A percentile compares a stretch with the other conserved stretches of the same genome.
phyloP scores from a whole-genome alignment of 2,113 vertebrate genomes.

The Ploceus nigricollis region DNA sequence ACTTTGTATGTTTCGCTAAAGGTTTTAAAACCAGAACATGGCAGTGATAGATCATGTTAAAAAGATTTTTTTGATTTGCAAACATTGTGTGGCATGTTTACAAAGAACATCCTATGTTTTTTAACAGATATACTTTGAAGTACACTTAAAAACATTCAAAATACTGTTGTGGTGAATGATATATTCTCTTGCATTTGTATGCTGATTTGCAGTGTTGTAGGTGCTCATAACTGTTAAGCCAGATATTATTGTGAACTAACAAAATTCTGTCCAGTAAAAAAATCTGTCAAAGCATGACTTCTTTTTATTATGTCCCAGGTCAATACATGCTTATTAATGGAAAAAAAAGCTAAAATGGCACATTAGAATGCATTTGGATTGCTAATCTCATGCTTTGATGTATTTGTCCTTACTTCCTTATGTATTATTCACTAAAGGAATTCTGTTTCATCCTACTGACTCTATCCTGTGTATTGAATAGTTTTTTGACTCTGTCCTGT shows the following conservation, averaged over 20 bases:
- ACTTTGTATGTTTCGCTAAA: accelerated
- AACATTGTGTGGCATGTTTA: background rate
- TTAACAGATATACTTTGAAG: background rate
- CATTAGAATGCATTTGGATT: background rate
- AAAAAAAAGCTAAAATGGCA: background rate
- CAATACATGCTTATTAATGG: background rate
- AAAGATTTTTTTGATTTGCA: background rate
- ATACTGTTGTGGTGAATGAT: background rate
- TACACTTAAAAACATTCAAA: background rate
- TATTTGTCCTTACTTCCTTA: background rate
- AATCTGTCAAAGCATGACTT: background rate
- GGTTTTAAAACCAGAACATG: background rate
- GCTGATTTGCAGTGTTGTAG: background rate
- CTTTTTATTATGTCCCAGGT: background rate
- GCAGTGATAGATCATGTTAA: background rate
- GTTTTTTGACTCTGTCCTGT: background rate
- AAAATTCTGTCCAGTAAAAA: background rate
- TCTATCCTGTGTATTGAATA: background rate
- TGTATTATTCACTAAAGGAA: background rate
- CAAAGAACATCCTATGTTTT: background rate
- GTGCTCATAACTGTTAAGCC: background rate
- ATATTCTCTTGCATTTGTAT: background rate
- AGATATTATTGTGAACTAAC: background rate
- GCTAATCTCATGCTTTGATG: background rate
- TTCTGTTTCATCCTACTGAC: background rate